Base-by-base conservation (phyloP, 2,113 vertebrate species). In the Mionectes macconnelli region DNA sequence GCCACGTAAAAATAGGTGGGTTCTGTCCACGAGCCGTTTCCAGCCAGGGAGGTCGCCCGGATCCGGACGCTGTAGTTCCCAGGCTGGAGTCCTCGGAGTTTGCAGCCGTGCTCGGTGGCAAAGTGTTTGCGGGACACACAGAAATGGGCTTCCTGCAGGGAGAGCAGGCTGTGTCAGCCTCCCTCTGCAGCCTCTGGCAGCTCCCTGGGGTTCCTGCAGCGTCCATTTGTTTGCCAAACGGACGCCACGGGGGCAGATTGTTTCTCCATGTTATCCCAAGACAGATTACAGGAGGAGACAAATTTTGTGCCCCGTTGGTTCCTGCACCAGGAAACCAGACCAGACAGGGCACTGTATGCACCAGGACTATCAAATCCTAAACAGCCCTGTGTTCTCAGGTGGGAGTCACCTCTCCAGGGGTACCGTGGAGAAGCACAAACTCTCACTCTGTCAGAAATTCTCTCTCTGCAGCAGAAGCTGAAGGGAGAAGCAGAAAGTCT, bases 21-120 rank as follows among this genome's bases (percentile, higher is more conserved):
- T 8, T 99, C 99, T 0, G 99, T 99, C 97, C 99, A 99, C 2
- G 99, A 99, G 60, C 99, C 99, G 0, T 99, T 99, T 28, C 99
- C 99, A 2, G 99, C 98, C 97, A 99, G 93, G 1, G 99, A 99
- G 3, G 99, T 99, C 47, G 99, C 99, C 7, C 99, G 98, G 40
- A 99, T 93, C 4, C 98, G 97, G 64, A 99, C 98, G 1, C 99
- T 99, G 98, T 99, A 99, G 96, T 99, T 99, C 23, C 99, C 99
- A 2, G 99, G 98, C 9, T 98, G 98, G 20, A 99, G 97, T 2
- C 98, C 98, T 0, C 98, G 97, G 8, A 99, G 98, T 83, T 97
- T 98, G 35, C 98, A 99, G 86, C 99, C 99, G 9, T 94, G 94
- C 4, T 97, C 97, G 30, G 92, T 97, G 40, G 98, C 91, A 64